Percentiles rank a stretch among this genome's conserved stretches.
These are phyloP conservation scores for Aphaenogaster ashmeadi DNA, from an alignment of 1,140 invertebrate species.

Conservation along the genomic window DNA sequence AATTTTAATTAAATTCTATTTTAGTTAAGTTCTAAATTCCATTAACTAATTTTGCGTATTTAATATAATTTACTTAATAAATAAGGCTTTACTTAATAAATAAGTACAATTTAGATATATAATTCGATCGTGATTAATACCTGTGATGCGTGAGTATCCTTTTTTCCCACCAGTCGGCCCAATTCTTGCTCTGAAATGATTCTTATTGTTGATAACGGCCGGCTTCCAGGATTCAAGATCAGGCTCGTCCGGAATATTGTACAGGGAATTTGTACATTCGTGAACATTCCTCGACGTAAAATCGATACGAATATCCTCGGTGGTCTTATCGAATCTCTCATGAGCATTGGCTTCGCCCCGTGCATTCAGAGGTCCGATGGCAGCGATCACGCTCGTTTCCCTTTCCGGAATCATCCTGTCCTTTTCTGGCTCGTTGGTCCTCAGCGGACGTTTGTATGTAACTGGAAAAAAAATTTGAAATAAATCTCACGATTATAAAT, in stretches of 20 bases:
- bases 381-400: constrained; percentile 94
- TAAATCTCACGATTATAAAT: not conserved
- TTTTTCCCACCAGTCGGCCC: constrained; percentile 94
- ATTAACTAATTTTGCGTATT: not conserved
- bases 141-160: constrained; percentile 94
- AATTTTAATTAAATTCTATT: constrained; percentile 5
- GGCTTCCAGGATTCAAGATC: constrained; percentile 90
- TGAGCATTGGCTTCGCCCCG: constrained; percentile 94
- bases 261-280: constrained; percentile 86
- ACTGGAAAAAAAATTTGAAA: constrained; percentile 84
- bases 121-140: constrained; percentile 79
- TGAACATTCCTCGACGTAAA: constrained; percentile 89
- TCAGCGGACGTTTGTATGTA: constrained; percentile 92
- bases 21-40: not conserved
- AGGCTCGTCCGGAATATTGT: constrained; percentile 81
- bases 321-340: constrained; percentile 90
- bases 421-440: constrained; percentile 91
- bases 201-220: constrained; percentile 88
- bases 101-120: constrained; percentile 2
- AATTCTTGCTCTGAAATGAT: constrained; percentile 91
- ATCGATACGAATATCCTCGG: constrained; percentile 92
- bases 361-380: constrained; percentile 94
- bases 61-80: constrained; percentile 1
- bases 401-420: constrained; percentile 91
- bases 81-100: not conserved